phyloP scores from a whole-genome alignment of 2,888 invertebrate genomes.

The Arenicola marina region DNA sequence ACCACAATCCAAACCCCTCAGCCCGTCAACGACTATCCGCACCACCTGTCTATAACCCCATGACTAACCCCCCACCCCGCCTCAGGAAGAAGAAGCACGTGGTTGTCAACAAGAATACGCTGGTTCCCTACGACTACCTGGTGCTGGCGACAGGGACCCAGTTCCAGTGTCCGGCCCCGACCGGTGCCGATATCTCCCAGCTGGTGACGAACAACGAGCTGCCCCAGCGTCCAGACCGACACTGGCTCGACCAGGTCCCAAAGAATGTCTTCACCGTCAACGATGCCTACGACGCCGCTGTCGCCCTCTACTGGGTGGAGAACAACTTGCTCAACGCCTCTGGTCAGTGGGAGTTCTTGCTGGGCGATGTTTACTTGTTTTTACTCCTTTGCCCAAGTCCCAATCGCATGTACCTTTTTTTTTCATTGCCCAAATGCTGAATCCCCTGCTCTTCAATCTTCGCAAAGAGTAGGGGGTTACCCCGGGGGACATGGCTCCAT shows the following conservation, averaged over 20 bases:
- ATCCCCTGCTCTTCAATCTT: too few relatives aligned
- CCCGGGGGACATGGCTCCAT: too few relatives aligned
- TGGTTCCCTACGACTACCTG: constrained; percentile 60
- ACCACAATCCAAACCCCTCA: too few relatives aligned
- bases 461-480: too few relatives aligned
- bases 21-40: too few relatives aligned
- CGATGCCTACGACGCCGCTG: constrained; percentile 57
- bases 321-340: constrained; percentile 35
- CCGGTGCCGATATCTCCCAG: constrained; percentile 41
- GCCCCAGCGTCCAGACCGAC: constrained; percentile 40
- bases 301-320: constrained; percentile 51
- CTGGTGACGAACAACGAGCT: constrained; percentile 34
- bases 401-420: too few relatives aligned
- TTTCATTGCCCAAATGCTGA: too few relatives aligned
- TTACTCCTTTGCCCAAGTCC: too few relatives aligned
- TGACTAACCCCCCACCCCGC: not conserved
- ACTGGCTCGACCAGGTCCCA: constrained; percentile 42
- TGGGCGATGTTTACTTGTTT: too few relatives aligned
- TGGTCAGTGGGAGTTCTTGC: constrained; percentile 12
- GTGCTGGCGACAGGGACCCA: constrained; percentile 58
- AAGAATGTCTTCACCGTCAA: constrained; percentile 56
- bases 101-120: constrained; percentile 45
- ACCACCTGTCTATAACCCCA: not conserved
- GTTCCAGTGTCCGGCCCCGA: constrained; percentile 54
- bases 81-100: constrained; percentile 55